These are phyloP conservation scores for Bergia sp. DNA, from an alignment of 92 coral and sea anemone genomes.

Conservation along the genomic window DNA sequence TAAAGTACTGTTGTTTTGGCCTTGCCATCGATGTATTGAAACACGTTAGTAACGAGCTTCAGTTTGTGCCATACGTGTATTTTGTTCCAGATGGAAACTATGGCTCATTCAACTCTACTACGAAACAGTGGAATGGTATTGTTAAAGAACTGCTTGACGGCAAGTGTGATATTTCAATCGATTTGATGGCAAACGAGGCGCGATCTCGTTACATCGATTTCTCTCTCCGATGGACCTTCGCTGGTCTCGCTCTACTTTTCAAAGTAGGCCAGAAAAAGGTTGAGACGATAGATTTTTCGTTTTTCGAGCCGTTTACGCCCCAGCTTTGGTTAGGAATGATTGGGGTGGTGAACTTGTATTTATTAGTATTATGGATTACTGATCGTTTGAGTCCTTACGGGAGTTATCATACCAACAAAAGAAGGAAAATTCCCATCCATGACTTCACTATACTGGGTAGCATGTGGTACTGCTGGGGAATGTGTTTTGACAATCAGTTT, in stretches of 20 bases:
- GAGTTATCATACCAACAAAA: slow-evolving; percentile 38
- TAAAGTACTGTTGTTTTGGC: slow-evolving; percentile 78
- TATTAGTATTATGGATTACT: slow-evolving; percentile 67
- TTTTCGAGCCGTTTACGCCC: slow-evolving; percentile 75
- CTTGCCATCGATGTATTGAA: slow-evolving; percentile 83
- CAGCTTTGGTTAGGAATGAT: slow-evolving; percentile 82
- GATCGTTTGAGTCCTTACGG: slow-evolving; percentile 86
- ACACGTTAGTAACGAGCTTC: slow-evolving; percentile 72
- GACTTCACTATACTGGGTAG: slow-evolving; percentile 76
- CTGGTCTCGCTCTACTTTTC: slow-evolving; percentile 84
- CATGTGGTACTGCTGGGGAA: slow-evolving; percentile 95
- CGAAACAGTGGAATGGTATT: slow-evolving; percentile 77
- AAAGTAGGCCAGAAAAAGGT: slow-evolving; percentile 85
- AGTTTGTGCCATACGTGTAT: slow-evolving; percentile 79
- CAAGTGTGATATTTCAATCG: slow-evolving; percentile 82
- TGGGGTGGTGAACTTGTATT: slow-evolving; percentile 72
- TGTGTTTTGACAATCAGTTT: slow-evolving; percentile 91
- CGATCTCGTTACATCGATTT: slow-evolving; percentile 84
- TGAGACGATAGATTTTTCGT: slow-evolving; percentile 72
- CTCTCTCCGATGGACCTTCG: slow-evolving; percentile 86
- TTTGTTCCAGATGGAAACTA: slow-evolving; percentile 90
- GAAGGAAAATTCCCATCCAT: slow-evolving; percentile 34
- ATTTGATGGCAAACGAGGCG: slow-evolving; percentile 89
- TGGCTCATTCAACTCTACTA: slow-evolving; percentile 79
- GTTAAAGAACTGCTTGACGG: slow-evolving; percentile 70